Evolutionary conservation across 1,140 invertebrate species (phyloP).

Genomic region (Neodiprion lecontei): DNA sequence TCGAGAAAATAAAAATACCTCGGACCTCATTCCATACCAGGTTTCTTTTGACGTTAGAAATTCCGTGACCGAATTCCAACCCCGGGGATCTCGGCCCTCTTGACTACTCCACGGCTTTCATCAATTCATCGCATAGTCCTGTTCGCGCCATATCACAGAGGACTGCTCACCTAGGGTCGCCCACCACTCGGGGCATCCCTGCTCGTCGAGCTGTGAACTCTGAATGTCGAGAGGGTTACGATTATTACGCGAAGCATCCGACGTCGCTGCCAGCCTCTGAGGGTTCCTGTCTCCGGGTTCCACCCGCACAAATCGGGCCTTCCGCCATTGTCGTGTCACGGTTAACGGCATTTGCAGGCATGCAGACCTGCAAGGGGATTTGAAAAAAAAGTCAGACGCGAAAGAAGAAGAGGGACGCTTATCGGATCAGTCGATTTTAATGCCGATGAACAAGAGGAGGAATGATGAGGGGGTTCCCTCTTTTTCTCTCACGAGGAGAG

Average conservation of each 20-base stretch:
- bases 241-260: slow-evolving; percentile 6
- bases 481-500: too few relatives aligned
- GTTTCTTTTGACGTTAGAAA: too few relatives aligned
- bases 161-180: not conserved
- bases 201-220: slow-evolving; percentile 13
- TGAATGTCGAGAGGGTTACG: slow-evolving; percentile 14
- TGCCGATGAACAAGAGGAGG: too few relatives aligned
- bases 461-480: too few relatives aligned
- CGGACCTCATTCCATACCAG: not conserved
- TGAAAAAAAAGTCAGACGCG: too few relatives aligned
- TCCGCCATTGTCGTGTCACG: too few relatives aligned
- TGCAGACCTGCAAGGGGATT: too few relatives aligned
- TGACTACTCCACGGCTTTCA: not conserved
- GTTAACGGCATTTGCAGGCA: too few relatives aligned
- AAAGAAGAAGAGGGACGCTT: too few relatives aligned
- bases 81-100: not conserved
- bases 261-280: not conserved
- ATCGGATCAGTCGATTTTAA: too few relatives aligned
- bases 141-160: slow-evolving; percentile 11
- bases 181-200: not conserved
- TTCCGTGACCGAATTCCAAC: not conserved
- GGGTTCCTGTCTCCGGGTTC: not conserved
- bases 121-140: slow-evolving; percentile 11
- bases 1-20: not conserved
- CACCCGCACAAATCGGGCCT: too few relatives aligned